These are phyloP conservation scores for Cairina moschata DNA, from an alignment of 2,113 vertebrate species.

Conservation along the genomic window DNA sequence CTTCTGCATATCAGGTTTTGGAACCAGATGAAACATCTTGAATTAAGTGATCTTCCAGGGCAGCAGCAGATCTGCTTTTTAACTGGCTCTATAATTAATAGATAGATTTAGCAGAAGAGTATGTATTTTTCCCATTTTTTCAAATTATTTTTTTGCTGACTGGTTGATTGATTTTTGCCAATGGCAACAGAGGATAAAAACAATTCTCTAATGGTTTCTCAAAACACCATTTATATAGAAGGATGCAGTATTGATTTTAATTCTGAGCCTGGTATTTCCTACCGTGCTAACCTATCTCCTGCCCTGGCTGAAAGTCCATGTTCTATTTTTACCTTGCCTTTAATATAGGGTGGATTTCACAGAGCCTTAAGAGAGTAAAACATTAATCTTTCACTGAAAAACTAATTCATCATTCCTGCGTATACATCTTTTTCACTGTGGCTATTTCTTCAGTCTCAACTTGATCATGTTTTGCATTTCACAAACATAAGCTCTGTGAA, in stretches of 20 bases:
- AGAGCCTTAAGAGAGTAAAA: background rate
- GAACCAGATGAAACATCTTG: background rate
- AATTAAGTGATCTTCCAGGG: background rate
- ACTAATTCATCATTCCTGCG: background rate
- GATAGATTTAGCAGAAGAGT: background rate
- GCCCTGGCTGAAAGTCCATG: background rate
- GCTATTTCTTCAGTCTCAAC: background rate
- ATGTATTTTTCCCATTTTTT: background rate
- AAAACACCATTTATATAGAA: background rate
- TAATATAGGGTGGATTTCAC: background rate
- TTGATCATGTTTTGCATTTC: background rate
- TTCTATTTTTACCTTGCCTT: background rate
- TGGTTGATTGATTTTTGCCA: background rate
- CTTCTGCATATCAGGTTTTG: background rate
- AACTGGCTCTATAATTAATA: background rate
- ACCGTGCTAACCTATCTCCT: background rate
- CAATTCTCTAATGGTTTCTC: background rate
- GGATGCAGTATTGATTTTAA: background rate
- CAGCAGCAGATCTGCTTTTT: background rate
- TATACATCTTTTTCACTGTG: background rate
- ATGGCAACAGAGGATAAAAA: background rate
- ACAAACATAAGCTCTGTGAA: background rate
- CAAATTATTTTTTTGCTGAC: background rate
- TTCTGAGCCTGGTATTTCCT: background rate
- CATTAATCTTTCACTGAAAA: background rate